Evolutionary conservation across 2,888 invertebrate species (phyloP), one percentile per base, ranked within the genome.

Genomic region (Lasioglossum figueresi): DNA sequence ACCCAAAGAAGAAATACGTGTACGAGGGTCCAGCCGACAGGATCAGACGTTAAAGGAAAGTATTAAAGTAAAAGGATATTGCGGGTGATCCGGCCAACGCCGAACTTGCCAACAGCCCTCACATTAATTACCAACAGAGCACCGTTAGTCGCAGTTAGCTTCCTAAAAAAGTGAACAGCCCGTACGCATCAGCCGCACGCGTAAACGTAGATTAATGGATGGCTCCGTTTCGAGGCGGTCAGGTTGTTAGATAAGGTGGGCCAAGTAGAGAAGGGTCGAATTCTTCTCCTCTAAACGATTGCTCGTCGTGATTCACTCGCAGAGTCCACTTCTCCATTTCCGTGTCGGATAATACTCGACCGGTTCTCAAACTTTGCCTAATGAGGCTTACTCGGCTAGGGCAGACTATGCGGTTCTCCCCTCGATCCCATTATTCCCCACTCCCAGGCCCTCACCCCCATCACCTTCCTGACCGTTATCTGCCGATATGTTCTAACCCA

Each of bases 361-460:
- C 63, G 68, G 81, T 52, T 81, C 79, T 88, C 88, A 87, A 91
- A 92, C 89, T 91, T 92, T 90, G 88, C 86, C 89, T 93, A 93
- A 93, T 91, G 93, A 91, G 92, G 90, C 93, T 92, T 89, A 91
- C 93, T 93, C 88, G 89, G 91, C 90, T 90, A 90, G 90, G 85
- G 86, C 80, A 79, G 79, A 82, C 80, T 79, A 76, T 84, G 80
- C 82, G 71, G 80, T 79, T 37, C 66, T 68, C 66, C 19, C 34
- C 66, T 10, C 86, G 83, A 85, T 85, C 84, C 86, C 88, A 90
- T 89, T 88, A 90, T 86, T 82, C 82, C 72, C 83, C 70, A 31
- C 63, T 63, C 78, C 48, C 77, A 23, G 34, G 10, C 23, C 40
- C 5, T 23, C 70, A 12, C 48, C 77, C 75, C 59, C 48, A 76